Conservation (phyloP, 2,113 vertebrate genomes). For the Peromyscus californicus region DNA sequence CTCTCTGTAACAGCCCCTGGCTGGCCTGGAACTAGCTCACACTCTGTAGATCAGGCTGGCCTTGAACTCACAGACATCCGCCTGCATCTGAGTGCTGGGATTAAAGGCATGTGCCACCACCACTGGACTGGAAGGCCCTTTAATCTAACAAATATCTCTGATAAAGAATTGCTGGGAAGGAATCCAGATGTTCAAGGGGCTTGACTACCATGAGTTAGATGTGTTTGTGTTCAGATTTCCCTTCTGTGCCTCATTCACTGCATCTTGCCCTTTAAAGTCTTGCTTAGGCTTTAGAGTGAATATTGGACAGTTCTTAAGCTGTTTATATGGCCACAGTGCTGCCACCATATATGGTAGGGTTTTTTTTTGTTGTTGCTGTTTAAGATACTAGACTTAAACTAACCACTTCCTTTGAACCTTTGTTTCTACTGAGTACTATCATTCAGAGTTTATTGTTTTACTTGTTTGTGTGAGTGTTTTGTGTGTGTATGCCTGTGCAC, state of each 20-base stretch:
- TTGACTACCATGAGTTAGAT: background rate
- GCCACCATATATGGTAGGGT: background rate
- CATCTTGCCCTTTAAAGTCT: background rate
- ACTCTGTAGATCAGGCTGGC: background rate
- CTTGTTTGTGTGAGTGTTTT: background rate
- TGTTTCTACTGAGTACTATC: background rate
- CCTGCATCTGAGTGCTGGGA: background rate
- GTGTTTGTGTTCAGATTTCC: background rate
- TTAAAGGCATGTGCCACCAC: background rate
- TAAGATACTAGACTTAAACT: background rate
- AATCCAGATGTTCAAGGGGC: conserved; percentile 2
- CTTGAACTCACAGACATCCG: background rate
- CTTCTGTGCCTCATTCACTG: background rate
- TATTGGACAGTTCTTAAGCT: background rate
- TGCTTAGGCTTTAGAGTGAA: background rate
- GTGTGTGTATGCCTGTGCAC: background rate
- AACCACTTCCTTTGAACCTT: background rate
- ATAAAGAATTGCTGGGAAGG: background rate
- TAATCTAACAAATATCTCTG: conserved; percentile 39
- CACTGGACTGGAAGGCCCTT: background rate
- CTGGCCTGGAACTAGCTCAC: background rate
- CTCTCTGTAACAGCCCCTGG: background rate
- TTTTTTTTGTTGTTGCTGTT: background rate
- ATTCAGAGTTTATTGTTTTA: background rate
- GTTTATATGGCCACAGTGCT: background rate